These are phyloP conservation scores for Leistus spinibarbis DNA, from an alignment of 2,888 invertebrate species.

Conservation along the genomic window DNA sequence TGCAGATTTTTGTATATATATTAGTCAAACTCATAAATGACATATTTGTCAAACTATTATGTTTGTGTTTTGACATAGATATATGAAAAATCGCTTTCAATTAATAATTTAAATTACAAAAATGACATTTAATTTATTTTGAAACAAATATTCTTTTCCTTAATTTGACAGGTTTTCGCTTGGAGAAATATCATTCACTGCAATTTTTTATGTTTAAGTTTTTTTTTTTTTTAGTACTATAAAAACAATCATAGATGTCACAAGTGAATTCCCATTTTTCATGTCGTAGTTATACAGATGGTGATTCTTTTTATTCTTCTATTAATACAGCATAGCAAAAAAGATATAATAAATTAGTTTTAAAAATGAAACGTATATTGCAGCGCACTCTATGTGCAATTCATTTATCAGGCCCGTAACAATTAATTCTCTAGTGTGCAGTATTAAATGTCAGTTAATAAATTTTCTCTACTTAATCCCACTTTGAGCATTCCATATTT, in stretches of 20 bases:
- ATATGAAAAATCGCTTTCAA: background rate
- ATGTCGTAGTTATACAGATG: background rate
- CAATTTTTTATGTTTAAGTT: background rate
- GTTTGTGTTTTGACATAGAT: background rate
- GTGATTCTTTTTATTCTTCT: background rate
- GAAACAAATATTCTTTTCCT: background rate
- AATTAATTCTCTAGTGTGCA: slow-evolving; percentile 25
- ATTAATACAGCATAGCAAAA: background rate
- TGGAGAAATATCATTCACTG: background rate
- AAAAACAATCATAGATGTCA: background rate
- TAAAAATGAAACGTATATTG: slow-evolving; percentile 1
- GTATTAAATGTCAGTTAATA: slow-evolving; percentile 21
- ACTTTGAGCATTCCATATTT: slow-evolving; percentile 20
- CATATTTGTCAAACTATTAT: too few species aligned
- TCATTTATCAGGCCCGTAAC: slow-evolving; percentile 24
- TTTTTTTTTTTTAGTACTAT: background rate
- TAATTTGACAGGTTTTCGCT: background rate
- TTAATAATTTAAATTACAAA: background rate
- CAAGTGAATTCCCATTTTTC: background rate
- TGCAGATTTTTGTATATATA: too few species aligned
- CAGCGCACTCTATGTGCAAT: background rate
- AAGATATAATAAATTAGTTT: slow-evolving; percentile 19
- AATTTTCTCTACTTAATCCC: slow-evolving; percentile 20
- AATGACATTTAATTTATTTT: background rate
- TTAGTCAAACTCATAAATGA: too few species aligned